Conservation (phyloP, 2,888 invertebrate genomes). For the Eristalinus sepulchralis region DNA sequence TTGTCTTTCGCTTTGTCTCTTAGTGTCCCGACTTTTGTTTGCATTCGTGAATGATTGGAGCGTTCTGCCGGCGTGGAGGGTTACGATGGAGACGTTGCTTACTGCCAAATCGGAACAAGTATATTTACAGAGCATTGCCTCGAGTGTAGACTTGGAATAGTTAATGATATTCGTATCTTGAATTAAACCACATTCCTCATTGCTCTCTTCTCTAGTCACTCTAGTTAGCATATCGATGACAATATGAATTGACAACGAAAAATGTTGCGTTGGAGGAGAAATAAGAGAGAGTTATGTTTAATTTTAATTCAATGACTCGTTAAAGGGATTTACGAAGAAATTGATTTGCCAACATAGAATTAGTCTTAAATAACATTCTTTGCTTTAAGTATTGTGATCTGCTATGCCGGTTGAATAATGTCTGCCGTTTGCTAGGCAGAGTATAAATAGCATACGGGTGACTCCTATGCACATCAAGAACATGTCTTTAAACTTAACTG, state of each 20-base stretch:
- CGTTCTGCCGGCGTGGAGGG: conserved; percentile 27
- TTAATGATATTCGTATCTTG: conserved; percentile 58
- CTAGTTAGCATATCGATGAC: background rate
- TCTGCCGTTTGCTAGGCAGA: too few relatives aligned
- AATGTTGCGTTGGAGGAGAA: background rate
- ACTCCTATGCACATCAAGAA: too few relatives aligned
- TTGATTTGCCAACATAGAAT: too few relatives aligned
- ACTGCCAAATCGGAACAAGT: conserved; percentile 50
- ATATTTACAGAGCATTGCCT: conserved; percentile 60
- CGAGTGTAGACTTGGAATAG: conserved; percentile 56
- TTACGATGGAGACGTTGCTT: too few relatives aligned
- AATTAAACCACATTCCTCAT: conserved; percentile 50
- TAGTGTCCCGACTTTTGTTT: conserved; percentile 24
- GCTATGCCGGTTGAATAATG: too few relatives aligned
- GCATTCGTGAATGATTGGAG: conserved; percentile 49
- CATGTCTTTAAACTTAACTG: too few relatives aligned
- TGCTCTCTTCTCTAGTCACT: background rate
- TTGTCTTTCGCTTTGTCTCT: conserved; percentile 4
- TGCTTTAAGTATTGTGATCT: too few relatives aligned
- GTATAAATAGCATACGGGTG: too few relatives aligned
- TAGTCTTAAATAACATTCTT: too few relatives aligned
- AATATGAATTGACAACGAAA: background rate
- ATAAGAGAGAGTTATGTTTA: background rate
- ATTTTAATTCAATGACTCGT: background rate
- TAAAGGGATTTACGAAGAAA: background rate